Evolutionary conservation across 1,140 invertebrate genomes (phyloP), one percentile per base, ranked within the genome.

Genomic region (Batillaria attramentaria): DNA sequence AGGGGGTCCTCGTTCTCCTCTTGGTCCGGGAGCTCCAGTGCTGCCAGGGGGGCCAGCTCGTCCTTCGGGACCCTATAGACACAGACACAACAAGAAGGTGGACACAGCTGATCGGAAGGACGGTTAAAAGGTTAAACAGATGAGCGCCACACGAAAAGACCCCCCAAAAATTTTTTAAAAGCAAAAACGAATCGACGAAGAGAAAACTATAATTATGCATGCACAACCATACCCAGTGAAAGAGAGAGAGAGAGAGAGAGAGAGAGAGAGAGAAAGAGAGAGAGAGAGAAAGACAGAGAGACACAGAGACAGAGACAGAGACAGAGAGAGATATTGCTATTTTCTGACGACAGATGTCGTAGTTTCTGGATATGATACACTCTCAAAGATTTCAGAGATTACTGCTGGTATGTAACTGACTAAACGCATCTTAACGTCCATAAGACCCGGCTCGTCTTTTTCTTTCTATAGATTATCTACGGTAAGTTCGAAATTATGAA

Each of bases 1-100:
- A 65, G 43, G 8, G 0, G 76, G 70, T 77, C 85, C 85, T 46
- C 79, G 42, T 41, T 72, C 65, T 72, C 84, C 84, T 54, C 82
- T 79, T n/a, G 82, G 69, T 79, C 83, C 83, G 18, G 39, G 33
- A 10, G 68, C 39, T 28, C 68, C 68, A 1, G 18, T 20, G 42
- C 24, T 70, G n/a, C 68, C 68, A 39, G 43, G 68, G 28, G 68
- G 33, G 18, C 68, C 68, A 13, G 41, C 3, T n/a, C 68, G 68
- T 2, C 68, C 68, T 13, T 20, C 18, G 8, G 68, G 33, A 4
- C 68, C 68, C 68, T 70, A 42, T 65, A 24, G 10, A 50, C 62
- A 65, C 68, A 70, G 3, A 43, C 6, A 31, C 68, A n/a, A 41
- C 20, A 62, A 6, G 20, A 28, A 28, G 20, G 6, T n/a, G 57